phyloP scores from a whole-genome alignment of 2,888 invertebrate genomes.

The Protodeltote pygarga region DNA sequence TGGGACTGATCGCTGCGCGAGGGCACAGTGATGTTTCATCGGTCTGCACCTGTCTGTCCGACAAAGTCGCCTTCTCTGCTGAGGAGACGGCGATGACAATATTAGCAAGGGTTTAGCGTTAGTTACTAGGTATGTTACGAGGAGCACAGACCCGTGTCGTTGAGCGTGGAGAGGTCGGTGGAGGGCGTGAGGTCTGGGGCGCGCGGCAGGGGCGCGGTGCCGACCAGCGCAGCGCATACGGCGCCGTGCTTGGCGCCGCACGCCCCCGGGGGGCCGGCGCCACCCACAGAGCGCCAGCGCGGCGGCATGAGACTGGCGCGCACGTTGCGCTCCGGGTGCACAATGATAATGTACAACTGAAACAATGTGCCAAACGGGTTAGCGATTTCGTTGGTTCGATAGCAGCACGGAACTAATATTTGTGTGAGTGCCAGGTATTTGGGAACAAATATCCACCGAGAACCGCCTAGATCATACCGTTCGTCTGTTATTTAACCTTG shows the following conservation, averaged over 20 bases:
- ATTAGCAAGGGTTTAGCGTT: background rate
- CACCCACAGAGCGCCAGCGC: conserved; percentile 62
- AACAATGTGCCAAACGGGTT: too few species aligned
- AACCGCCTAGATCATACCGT: too few species aligned
- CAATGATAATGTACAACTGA: conserved; percentile 75
- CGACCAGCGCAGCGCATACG: conserved; percentile 68
- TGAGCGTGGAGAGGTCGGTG: conserved; percentile 71
- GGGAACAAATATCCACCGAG: too few species aligned
- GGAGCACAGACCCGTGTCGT: conserved; percentile 54
- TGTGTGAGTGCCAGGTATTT: too few species aligned
- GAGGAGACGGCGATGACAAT: background rate
- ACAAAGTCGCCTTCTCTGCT: conserved; percentile 64
- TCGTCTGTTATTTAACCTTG: too few species aligned
- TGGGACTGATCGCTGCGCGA: conserved; percentile 7
- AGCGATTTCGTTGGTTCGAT: too few species aligned
- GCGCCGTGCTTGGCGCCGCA: conserved; percentile 48
- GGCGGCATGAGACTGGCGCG: conserved; percentile 71
- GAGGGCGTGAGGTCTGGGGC: conserved; percentile 68
- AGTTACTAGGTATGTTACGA: too few species aligned
- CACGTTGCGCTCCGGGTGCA: conserved; percentile 77
- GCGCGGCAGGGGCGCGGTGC: conserved; percentile 59
- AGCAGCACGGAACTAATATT: too few species aligned
- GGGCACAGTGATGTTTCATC: conserved; percentile 63
- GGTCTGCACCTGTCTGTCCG: conserved; percentile 75
- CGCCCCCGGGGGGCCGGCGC: conserved; percentile 43